Conservation (phyloP, 1,140 invertebrate genomes). For the Trachymyrmex septentrionalis region DNA sequence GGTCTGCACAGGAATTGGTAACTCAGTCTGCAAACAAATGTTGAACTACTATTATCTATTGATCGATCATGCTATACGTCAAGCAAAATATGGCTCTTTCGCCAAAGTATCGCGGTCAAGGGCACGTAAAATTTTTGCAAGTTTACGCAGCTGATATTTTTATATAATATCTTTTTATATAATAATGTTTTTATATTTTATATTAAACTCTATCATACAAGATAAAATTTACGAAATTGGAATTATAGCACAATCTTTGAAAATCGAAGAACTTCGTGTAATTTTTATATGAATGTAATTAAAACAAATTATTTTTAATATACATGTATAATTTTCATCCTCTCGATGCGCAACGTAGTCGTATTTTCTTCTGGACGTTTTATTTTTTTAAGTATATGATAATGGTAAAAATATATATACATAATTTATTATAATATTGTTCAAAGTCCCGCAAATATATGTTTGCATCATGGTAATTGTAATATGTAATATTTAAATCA, state of each 20-base stretch:
- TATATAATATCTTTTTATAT: too few species aligned
- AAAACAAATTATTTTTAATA: background rate
- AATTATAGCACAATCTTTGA: background rate
- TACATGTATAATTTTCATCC: background rate
- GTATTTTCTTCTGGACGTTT: background rate
- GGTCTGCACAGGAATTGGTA: slow-evolving; percentile 48
- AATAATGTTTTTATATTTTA: background rate
- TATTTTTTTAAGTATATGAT: background rate
- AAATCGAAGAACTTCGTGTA: background rate
- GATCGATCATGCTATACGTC: slow-evolving; percentile 41
- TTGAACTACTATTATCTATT: slow-evolving; percentile 57
- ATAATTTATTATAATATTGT: background rate
- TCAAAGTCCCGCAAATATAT: background rate
- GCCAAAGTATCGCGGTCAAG: slow-evolving; percentile 4
- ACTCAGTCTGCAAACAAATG: slow-evolving; percentile 57
- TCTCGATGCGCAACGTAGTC: background rate
- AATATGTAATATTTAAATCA: background rate
- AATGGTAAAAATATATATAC: background rate
- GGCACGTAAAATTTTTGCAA: background rate
- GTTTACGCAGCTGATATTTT: background rate
- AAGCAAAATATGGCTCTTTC: background rate
- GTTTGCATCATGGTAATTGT: background rate
- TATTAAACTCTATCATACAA: background rate
- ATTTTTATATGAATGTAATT: background rate
- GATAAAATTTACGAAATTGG: background rate